These are phyloP conservation scores for Osmoderma eremita DNA, from an alignment of 2,888 invertebrate species.

Conservation along the genomic window DNA sequence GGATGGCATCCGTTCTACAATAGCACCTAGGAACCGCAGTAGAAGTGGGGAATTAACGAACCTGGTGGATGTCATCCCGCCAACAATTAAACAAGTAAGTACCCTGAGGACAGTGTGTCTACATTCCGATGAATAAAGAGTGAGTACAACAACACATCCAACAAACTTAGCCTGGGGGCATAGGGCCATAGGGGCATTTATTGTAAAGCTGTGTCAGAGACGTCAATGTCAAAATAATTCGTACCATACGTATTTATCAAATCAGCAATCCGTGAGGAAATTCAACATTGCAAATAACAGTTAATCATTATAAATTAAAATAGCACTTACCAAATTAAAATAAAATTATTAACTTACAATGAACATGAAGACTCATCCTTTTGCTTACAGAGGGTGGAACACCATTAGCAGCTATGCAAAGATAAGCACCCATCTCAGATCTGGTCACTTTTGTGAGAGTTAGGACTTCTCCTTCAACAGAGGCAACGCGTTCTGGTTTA, in stretches of 20 bases:
- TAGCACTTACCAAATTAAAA: no score
- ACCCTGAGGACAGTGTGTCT: background rate
- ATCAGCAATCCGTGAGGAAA: no score
- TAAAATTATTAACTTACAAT: constrained; percentile 76
- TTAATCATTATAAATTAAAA: constrained; percentile 58
- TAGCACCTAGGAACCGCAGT: no score
- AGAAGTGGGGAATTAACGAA: no score
- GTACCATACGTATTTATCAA: background rate
- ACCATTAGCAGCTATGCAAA: constrained; percentile 89
- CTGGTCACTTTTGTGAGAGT: constrained; percentile 86
- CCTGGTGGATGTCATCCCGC: no score
- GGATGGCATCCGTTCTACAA: no score
- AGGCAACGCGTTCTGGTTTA: constrained; percentile 80
- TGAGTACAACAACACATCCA: background rate
- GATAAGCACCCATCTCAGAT: constrained; percentile 89
- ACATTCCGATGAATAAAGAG: background rate
- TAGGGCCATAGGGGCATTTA: background rate
- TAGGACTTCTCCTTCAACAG: constrained; percentile 82
- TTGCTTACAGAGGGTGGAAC: constrained; percentile 91
- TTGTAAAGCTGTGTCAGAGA: background rate
- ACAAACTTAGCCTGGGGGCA: constrained; percentile 2
- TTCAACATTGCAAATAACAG: no score
- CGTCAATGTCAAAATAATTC: constrained; percentile 7
- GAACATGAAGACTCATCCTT: constrained; percentile 89
- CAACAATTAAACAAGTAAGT: no score